phyloP scores from a whole-genome alignment of 2,888 invertebrate genomes.

The Platerodrilus igneus region DNA sequence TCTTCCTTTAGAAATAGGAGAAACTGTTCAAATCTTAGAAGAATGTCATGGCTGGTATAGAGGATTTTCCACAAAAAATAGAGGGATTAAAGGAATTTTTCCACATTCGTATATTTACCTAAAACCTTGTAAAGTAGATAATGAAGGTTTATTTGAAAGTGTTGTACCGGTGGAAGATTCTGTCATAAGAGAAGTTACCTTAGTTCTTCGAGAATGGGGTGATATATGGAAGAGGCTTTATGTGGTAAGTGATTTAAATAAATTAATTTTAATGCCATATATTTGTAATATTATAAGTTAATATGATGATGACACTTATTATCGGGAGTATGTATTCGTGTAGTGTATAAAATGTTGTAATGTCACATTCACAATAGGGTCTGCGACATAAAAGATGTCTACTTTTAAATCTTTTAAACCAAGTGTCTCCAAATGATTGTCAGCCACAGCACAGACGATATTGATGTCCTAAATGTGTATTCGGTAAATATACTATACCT shows the following conservation, averaged over 20 bases:
- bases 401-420: too few relatives aligned
- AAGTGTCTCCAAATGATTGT: too few relatives aligned
- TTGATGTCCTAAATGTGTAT: too few relatives aligned
- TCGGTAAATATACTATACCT: too few relatives aligned
- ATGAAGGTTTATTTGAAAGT: slow-evolving; percentile 70
- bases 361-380: too few relatives aligned
- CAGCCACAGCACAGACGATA: too few relatives aligned
- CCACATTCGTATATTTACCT: slow-evolving; percentile 76
- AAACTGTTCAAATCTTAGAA: slow-evolving; percentile 86
- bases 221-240: slow-evolving; percentile 88
- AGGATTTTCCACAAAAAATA: slow-evolving; percentile 75
- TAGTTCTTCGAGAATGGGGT: slow-evolving; percentile 90
- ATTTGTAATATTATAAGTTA: too few relatives aligned
- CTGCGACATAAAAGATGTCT: too few relatives aligned
- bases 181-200: slow-evolving; percentile 85
- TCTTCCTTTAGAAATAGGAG: slow-evolving; percentile 83
- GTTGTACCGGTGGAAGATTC: slow-evolving; percentile 78
- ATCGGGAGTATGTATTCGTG: too few relatives aligned
- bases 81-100: slow-evolving; percentile 66
- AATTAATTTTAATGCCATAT: neutral
- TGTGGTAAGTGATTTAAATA: slow-evolving; percentile 61
- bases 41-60: slow-evolving; percentile 89
- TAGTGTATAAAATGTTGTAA: too few relatives aligned
- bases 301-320: too few relatives aligned
- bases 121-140: slow-evolving; percentile 74